Evolutionary conservation across 2,797 vertebrate species (phyloP).

Genomic region (Pseudomugil tenellus): DNA sequence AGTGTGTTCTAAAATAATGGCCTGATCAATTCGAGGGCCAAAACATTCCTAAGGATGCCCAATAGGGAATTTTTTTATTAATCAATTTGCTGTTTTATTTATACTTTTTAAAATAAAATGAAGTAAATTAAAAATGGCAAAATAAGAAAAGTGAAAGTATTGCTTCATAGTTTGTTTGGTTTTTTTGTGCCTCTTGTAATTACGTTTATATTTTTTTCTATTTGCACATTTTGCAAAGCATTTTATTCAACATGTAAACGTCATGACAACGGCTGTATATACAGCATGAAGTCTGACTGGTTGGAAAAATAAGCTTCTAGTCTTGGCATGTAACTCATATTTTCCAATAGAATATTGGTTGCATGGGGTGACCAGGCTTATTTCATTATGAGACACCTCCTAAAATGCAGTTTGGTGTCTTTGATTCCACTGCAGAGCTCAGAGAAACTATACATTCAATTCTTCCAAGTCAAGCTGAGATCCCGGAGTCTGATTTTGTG

Average conservation of each 20-base stretch:
- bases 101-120: too few species aligned
- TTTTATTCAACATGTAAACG: neutral
- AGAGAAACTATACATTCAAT: constrained; percentile 16
- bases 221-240: neutral
- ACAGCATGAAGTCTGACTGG: too few species aligned
- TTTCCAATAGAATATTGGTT: too few species aligned
- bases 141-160: too few species aligned
- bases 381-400: neutral
- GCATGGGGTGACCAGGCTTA: too few species aligned
- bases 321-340: neutral
- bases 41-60: too few species aligned
- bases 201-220: neutral
- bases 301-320: constrained; percentile 9
- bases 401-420: constrained; percentile 17
- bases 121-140: too few species aligned
- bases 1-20: neutral
- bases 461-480: constrained; percentile 18
- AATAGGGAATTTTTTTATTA: too few species aligned
- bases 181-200: too few species aligned
- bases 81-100: too few species aligned
- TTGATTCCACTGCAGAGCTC: neutral
- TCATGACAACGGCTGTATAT: neutral
- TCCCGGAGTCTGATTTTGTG: constrained; percentile 21
- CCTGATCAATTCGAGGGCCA: neutral
- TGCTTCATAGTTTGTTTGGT: too few species aligned